A percentile compares a stretch with the other conserved stretches of the same genome.
These are phyloP conservation scores for Augochlora pura DNA, from an alignment of 1,140 invertebrate species.

Conservation along the genomic window DNA sequence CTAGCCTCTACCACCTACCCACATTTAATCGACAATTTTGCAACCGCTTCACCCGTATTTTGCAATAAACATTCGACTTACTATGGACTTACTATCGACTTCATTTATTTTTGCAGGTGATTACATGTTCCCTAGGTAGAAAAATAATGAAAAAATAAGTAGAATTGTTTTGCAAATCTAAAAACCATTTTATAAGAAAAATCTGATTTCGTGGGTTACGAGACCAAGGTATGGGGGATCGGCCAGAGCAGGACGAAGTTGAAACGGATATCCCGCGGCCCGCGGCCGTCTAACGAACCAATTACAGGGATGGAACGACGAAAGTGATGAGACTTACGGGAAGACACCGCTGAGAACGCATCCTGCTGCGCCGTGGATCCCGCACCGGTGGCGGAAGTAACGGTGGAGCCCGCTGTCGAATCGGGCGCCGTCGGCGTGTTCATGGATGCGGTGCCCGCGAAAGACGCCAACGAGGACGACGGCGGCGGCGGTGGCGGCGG, in stretches of 20 bases:
- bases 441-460: constrained; percentile 73
- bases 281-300: neutral
- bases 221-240: no score
- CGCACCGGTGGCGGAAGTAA: constrained; percentile 70
- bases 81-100: no score
- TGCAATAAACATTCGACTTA: no score
- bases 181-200: no score
- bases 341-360: constrained; percentile 75
- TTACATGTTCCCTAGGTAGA: no score
- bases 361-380: constrained; percentile 73
- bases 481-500: constrained; percentile 84
- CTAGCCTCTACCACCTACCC: neutral
- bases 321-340: constrained; percentile 67
- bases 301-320: neutral
- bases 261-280: neutral
- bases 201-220: no score
- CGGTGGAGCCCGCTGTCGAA: constrained; percentile 83
- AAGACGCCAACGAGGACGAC: constrained; percentile 81
- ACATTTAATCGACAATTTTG: no score
- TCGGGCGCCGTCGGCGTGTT: constrained; percentile 84
- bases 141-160: no score
- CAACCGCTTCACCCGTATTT: no score
- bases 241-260: neutral
- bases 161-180: no score
- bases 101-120: no score